A percentile compares a stretch with the other conserved stretches of the same genome.
These are phyloP conservation scores for Nebria ingens DNA, from an alignment of 1,140 invertebrate genomes.

Conservation along the genomic window DNA sequence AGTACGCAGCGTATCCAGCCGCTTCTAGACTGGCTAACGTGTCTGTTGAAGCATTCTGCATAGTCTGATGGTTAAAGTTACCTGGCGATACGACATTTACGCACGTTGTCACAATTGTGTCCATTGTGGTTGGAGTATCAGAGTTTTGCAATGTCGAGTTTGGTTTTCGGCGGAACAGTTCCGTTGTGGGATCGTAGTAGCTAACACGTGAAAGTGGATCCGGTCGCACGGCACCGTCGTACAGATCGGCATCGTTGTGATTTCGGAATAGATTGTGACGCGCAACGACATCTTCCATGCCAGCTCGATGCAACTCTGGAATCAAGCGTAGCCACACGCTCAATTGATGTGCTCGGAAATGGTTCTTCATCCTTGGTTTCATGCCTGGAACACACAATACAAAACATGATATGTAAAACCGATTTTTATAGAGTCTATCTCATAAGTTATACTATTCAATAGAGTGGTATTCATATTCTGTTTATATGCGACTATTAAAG, in stretches of 20 bases:
- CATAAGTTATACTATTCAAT: no score
- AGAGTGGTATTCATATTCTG: no score
- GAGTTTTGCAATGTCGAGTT: conserved; percentile 39
- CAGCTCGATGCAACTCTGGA: conserved; percentile 80
- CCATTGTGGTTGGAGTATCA: conserved; percentile 45
- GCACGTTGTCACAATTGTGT: conserved; percentile 45
- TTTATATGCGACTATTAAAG: no score
- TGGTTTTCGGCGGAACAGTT: conserved; percentile 42
- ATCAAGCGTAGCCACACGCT: conserved; percentile 90
- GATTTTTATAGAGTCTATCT: no score
- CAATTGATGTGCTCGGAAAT: conserved; percentile 85
- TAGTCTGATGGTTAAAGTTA: conserved; percentile 42
- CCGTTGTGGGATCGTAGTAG: conserved; percentile 42
- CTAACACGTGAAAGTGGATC: conserved; percentile 58
- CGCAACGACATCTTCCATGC: conserved; percentile 76
- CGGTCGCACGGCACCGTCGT: conserved; percentile 69
- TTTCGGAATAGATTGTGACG: conserved; percentile 74
- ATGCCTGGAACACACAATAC: conserved; percentile 52
- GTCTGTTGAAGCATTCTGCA: conserved; percentile 50
- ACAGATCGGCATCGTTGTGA: conserved; percentile 68
- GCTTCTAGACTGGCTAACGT: conserved; percentile 65
- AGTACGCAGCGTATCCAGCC: conserved; percentile 68
- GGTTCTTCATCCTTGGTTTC: conserved; percentile 84
- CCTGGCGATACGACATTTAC: conserved; percentile 44
- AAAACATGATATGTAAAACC: no score